A percentile compares a stretch with the other conserved stretches of the same genome.
Evolutionary conservation across 2,888 invertebrate genomes (phyloP).

Genomic region (Drosophila picticornis): DNA sequence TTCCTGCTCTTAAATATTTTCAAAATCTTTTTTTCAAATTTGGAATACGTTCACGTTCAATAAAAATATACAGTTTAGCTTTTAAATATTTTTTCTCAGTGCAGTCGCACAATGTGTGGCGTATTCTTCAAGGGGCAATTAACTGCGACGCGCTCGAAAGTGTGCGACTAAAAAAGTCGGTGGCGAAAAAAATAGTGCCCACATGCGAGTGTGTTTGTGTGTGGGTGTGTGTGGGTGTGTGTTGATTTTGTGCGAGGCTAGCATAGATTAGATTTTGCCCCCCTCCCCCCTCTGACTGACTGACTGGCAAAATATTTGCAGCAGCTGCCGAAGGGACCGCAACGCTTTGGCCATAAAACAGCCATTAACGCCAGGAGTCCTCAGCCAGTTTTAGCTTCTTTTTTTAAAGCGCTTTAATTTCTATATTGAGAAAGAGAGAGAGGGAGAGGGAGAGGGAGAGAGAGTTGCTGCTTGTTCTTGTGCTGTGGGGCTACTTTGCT

Average conservation of each 20-base stretch:
- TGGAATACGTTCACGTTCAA: background rate
- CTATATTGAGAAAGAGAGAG: constrained; percentile 14
- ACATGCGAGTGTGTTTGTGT: constrained; percentile 16
- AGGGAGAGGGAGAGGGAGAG: constrained; percentile 32
- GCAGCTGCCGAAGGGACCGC: constrained; percentile 56
- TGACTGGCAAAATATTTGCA: constrained; percentile 59
- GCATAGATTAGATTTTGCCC: constrained; percentile 76
- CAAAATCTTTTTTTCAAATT: background rate
- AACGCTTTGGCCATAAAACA: constrained; percentile 78
- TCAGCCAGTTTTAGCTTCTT: constrained; percentile 15
- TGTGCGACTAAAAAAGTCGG: constrained; percentile 62
- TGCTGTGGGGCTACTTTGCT: constrained; percentile 63
- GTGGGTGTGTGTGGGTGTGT: constrained; percentile 31
- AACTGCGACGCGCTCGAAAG: constrained; percentile 71
- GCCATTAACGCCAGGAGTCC: constrained; percentile 81
- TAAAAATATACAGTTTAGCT: background rate
- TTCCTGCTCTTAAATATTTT: no score
- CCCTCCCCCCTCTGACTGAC: background rate
- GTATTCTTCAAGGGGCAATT: constrained; percentile 84
- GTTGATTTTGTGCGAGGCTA: constrained; percentile 35
- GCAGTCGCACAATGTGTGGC: constrained; percentile 47
- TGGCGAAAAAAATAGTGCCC: constrained; percentile 56
- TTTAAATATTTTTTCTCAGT: background rate
- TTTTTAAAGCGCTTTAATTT: constrained; percentile 68
- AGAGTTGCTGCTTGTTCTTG: constrained; percentile 15